phyloP scores from a whole-genome alignment of 1,140 invertebrate genomes.

The Drosophila miranda region DNA sequence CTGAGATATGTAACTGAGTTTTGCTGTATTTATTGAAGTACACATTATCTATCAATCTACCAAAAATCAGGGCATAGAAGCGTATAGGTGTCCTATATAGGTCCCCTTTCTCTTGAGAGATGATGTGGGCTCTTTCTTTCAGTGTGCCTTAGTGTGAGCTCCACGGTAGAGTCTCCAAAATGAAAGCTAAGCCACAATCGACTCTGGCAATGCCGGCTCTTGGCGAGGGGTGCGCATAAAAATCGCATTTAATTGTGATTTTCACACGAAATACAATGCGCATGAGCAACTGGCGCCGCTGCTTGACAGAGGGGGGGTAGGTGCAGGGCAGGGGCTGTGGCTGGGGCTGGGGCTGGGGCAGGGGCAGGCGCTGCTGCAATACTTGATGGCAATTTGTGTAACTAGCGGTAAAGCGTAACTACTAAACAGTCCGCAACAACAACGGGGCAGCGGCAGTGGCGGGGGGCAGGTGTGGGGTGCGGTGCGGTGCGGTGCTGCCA shows the following conservation, averaged over 20 bases:
- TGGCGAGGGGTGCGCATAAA: constrained; percentile 71
- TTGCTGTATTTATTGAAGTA: too few species aligned
- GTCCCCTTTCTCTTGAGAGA: too few species aligned
- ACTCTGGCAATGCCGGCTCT: constrained; percentile 31
- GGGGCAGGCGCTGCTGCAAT: background rate
- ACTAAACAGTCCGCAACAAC: constrained; percentile 68
- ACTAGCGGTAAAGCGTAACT: constrained; percentile 79
- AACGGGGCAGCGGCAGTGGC: constrained; percentile 2
- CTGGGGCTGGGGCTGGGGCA: background rate
- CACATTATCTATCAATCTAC: too few species aligned
- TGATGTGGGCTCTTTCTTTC: background rate
- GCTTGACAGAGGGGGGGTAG: background rate
- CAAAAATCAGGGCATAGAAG: too few species aligned
- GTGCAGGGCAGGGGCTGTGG: too few species aligned
- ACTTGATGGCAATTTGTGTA: constrained; percentile 71
- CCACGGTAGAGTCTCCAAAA: constrained; percentile 30
- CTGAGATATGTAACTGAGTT: too few species aligned
- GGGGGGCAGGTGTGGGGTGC: background rate
- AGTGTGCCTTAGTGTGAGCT: constrained; percentile 13
- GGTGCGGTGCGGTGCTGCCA: background rate
- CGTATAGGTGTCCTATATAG: too few species aligned
- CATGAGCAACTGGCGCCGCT: constrained; percentile 64
- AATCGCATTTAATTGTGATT: constrained; percentile 82
- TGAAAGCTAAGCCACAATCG: constrained; percentile 52
- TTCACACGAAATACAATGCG: constrained; percentile 81